Evolutionary conservation across 1,140 invertebrate species (phyloP).

Genomic region (Coelopa frigida): DNA sequence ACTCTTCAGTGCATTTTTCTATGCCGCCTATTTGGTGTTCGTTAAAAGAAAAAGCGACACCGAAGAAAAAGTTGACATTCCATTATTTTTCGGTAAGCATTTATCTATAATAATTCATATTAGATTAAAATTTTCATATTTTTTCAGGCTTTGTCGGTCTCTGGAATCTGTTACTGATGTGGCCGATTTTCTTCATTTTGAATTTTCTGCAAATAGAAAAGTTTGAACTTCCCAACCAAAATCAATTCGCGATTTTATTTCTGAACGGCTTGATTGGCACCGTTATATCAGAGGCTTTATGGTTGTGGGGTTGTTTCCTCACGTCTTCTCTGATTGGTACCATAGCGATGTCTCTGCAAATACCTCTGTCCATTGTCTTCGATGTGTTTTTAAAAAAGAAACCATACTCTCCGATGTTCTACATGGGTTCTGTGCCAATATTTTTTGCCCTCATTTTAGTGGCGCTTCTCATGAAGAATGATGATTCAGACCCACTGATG

Average conservation of each 20-base stretch:
- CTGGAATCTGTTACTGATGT: constrained; percentile 71
- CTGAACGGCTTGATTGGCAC: constrained; percentile 83
- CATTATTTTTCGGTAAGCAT: constrained; percentile 77
- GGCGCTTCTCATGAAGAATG: constrained; percentile 68
- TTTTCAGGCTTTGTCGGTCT: constrained; percentile 77
- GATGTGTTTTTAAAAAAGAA: constrained; percentile 71
- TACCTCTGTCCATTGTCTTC: constrained; percentile 77
- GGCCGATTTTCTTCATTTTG: constrained; percentile 80
- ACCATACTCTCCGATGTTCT: constrained; percentile 67
- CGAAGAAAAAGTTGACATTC: constrained; percentile 82
- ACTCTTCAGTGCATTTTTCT: constrained; percentile 74
- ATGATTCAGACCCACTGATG: constrained; percentile 77
- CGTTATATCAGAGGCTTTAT: constrained; percentile 76
- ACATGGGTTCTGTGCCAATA: constrained; percentile 71
- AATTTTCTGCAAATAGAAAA: constrained; percentile 69
- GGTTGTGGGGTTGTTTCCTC: constrained; percentile 86
- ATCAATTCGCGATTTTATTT: constrained; percentile 70
- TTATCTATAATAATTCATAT: not conserved
- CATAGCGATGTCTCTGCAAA: constrained; percentile 71
- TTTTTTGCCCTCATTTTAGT: constrained; percentile 70
- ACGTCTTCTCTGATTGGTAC: constrained; percentile 83
- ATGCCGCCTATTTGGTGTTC: constrained; percentile 77
- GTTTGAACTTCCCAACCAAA: constrained; percentile 72
- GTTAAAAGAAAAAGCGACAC: constrained; percentile 72
- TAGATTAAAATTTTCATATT: constrained; percentile 6